Conservation (phyloP, 2,113 vertebrate species). For the Vombatus ursinus region DNA sequence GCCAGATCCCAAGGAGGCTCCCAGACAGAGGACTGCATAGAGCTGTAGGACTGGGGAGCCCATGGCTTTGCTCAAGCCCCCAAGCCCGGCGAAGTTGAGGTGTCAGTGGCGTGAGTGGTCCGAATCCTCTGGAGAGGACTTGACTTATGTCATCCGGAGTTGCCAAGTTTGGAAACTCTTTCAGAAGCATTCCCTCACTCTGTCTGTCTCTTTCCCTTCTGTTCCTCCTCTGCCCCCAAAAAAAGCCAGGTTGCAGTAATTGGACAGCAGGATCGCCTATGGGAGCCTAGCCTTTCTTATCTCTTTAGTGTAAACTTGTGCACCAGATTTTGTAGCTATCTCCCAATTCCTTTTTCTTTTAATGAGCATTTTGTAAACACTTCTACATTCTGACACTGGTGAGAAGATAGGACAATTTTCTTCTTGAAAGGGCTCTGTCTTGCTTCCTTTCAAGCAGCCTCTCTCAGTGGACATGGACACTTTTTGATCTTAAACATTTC, state of each 20-base stretch:
- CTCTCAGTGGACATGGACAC: slow-evolving; percentile 60
- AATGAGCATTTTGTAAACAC: slow-evolving; percentile 99
- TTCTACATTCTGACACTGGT: slow-evolving; percentile 87
- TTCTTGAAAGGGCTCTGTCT: slow-evolving; percentile 75
- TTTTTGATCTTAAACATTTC: slow-evolving; percentile 47
- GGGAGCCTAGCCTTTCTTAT: slow-evolving; percentile 93
- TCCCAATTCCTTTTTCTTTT: slow-evolving; percentile 91
- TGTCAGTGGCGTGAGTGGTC: slow-evolving; percentile 77
- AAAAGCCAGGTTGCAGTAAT: slow-evolving; percentile 88
- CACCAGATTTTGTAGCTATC: slow-evolving; percentile 95
- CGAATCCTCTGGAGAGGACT: slow-evolving; percentile 81
- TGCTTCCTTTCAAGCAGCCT: slow-evolving; percentile 72
- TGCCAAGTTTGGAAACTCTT: slow-evolving; percentile 90
- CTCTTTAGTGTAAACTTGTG: slow-evolving; percentile 90
- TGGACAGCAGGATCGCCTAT: slow-evolving; percentile 85
- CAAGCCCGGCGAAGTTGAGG: slow-evolving; percentile 74
- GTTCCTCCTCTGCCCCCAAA: slow-evolving; percentile 82
- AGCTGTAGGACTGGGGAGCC: slow-evolving; percentile 72
- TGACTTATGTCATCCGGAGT: slow-evolving; percentile 84
- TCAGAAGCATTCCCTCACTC: slow-evolving; percentile 72
- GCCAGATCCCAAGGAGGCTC: slow-evolving; percentile 75
- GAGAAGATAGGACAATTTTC: slow-evolving; percentile 89
- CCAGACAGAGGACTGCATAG: slow-evolving; percentile 79
- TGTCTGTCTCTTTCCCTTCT: slow-evolving; percentile 83
- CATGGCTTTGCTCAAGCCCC: slow-evolving; percentile 79